Evolutionary conservation across 2,797 vertebrate species (phyloP).

Genomic region (Dryobates pubescens): DNA sequence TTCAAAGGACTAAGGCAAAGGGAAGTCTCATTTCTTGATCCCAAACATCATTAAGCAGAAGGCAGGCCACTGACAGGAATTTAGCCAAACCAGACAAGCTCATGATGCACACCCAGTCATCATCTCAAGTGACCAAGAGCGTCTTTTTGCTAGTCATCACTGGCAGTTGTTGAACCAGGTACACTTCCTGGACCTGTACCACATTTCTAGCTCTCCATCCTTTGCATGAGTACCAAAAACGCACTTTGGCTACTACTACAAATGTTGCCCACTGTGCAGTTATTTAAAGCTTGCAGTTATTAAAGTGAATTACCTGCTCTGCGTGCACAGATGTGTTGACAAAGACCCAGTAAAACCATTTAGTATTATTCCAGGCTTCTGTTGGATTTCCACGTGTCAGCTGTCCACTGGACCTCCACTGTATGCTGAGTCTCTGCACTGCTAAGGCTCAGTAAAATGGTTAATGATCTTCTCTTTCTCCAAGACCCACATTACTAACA

Average conservation of each 20-base stretch:
- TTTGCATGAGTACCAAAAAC: not conserved
- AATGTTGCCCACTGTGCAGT: fast-evolving
- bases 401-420: not conserved
- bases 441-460: fast-evolving
- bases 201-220: not conserved
- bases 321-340: not conserved
- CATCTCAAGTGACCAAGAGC: not conserved
- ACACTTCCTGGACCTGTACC: not conserved
- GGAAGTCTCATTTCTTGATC: not conserved
- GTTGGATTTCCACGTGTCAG: not conserved
- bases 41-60: not conserved
- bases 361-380: not conserved
- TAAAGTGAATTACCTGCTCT: not conserved
- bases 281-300: not conserved
- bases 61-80: not conserved
- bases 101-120: not conserved
- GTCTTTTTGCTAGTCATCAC: not conserved
- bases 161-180: not conserved
- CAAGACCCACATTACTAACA: not conserved
- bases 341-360: not conserved
- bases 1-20: not conserved
- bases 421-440: not conserved
- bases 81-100: not conserved
- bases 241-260: not conserved
- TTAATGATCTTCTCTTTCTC: not conserved